Percentiles rank a stretch among this genome's conserved stretches.
phyloP scores from a whole-genome alignment of 2,113 vertebrate genomes.

The Lamprotornis superbus region DNA sequence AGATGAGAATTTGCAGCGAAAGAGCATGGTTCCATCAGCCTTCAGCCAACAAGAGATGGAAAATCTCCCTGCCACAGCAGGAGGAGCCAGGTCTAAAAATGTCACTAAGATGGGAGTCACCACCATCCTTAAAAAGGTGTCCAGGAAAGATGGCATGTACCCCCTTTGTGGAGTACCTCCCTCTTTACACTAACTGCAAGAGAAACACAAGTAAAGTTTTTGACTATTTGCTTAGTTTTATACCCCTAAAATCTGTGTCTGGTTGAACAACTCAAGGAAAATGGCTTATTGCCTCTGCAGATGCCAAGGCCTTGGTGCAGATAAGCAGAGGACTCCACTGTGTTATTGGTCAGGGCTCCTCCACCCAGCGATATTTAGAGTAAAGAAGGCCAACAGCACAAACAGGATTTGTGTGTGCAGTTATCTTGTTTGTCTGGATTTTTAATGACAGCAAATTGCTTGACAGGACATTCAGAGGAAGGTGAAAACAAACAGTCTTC shows the following conservation, averaged over 20 bases:
- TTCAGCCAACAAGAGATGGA: background rate
- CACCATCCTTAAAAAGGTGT: background rate
- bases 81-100: background rate
- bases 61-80: background rate
- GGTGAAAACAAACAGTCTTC: slow-evolving; percentile 29
- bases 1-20: background rate
- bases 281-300: background rate
- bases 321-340: background rate
- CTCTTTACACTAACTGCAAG: background rate
- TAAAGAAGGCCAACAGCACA: slow-evolving; percentile 4
- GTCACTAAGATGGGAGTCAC: background rate
- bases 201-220: background rate
- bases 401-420: background rate
- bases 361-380: background rate
- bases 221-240: background rate
- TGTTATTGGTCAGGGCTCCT: background rate
- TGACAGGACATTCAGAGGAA: slow-evolving; percentile 19
- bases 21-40: background rate
- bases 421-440: slow-evolving; percentile 43
- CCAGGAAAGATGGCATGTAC: background rate
- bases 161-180: background rate
- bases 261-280: background rate
- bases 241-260: background rate
- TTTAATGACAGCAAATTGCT: background rate
- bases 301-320: background rate